phyloP scores from a whole-genome alignment of 2,888 invertebrate genomes.

The Platycheirus albimanus region DNA sequence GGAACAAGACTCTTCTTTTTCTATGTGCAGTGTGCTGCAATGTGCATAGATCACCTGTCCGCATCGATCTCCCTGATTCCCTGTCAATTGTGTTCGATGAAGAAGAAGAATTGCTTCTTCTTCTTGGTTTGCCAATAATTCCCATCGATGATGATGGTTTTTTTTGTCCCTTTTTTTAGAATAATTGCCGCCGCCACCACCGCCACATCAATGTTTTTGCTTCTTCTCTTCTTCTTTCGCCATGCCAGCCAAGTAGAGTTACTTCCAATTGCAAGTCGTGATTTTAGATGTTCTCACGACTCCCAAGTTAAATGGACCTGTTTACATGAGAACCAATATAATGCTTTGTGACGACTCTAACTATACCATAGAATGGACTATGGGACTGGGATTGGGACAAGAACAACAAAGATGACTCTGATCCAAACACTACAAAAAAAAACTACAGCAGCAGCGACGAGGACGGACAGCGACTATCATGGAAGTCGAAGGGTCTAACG shows the following conservation, averaged over 20 bases:
- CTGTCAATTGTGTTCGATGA: constrained; percentile 33
- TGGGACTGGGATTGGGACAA: no score
- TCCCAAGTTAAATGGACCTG: constrained; percentile 64
- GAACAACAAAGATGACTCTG: no score
- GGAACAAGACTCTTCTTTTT: constrained; percentile 1
- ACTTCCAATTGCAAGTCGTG: constrained; percentile 46
- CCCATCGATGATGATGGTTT: constrained; percentile 40
- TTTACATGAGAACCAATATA: constrained; percentile 65
- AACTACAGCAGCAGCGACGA: not conserved
- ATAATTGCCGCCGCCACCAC: constrained; percentile 45
- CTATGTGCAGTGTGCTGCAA: no score
- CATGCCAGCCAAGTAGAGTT: not conserved
- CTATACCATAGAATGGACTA: not conserved
- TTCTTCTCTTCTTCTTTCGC: not conserved
- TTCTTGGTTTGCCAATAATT: constrained; percentile 36
- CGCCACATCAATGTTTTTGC: constrained; percentile 18
- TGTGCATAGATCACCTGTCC: constrained; percentile 61
- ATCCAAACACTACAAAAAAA: not conserved
- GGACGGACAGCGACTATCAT: constrained; percentile 1
- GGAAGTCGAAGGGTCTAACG: constrained; percentile 60
- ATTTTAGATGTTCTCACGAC: constrained; percentile 70
- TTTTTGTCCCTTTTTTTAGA: constrained; percentile 17
- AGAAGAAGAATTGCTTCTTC: constrained; percentile 31
- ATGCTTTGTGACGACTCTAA: constrained; percentile 37
- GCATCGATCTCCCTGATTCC: constrained; percentile 52